phyloP scores from a whole-genome alignment of 2,113 vertebrate species.

The Mormyrus iriodes region DNA sequence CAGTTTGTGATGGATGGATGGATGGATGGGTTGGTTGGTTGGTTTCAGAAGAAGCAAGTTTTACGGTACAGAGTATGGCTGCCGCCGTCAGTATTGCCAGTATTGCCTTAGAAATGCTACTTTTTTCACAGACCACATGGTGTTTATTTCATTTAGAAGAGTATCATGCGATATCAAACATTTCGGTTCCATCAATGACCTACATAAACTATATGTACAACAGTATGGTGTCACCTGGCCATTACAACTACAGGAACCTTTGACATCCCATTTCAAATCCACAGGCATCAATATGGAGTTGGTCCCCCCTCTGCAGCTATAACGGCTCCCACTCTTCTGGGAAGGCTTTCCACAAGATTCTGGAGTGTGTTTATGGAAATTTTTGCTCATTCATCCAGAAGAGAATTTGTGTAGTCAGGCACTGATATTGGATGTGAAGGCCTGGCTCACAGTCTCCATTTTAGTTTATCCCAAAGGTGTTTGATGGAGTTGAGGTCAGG shows the following conservation, averaged over 20 bases:
- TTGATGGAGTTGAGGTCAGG: not conserved
- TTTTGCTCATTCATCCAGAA: not conserved
- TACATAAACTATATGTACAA: not conserved
- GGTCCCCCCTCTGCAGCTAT: not conserved
- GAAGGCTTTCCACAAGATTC: not conserved
- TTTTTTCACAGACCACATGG: too few relatives aligned
- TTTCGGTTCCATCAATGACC: not conserved
- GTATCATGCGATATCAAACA: not conserved
- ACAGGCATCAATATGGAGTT: not conserved
- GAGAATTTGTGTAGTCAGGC: too few relatives aligned
- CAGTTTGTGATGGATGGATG: not conserved
- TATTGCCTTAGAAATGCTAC: too few relatives aligned
- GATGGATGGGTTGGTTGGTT: not conserved
- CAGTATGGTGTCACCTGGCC: not conserved
- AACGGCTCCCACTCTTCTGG: not conserved
- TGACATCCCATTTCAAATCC: not conserved
- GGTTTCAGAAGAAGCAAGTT: not conserved
- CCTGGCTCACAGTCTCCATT: not conserved
- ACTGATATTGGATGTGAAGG: not conserved
- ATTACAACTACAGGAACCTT: not conserved
- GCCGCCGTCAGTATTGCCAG: not conserved
- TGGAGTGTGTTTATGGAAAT: not conserved
- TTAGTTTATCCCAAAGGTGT: not conserved
- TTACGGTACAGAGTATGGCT: not conserved
- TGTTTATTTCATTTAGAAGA: too few relatives aligned